phyloP scores from a whole-genome alignment of 1,140 invertebrate species.

The Oncopodura yosiiana region DNA sequence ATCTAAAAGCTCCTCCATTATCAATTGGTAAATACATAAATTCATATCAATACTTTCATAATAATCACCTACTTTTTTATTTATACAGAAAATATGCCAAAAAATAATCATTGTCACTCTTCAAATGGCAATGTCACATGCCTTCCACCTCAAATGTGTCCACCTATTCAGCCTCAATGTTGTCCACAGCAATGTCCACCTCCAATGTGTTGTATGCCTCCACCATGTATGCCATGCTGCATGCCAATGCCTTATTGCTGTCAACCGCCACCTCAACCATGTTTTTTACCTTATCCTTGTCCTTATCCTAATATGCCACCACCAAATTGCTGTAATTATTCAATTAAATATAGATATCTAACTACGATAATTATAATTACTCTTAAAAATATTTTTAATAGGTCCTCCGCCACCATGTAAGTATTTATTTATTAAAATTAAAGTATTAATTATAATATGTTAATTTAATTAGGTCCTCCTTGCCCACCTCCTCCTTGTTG shows the following conservation, averaged over 20 bases:
- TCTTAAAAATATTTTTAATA: too few relatives aligned
- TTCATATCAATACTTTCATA: too few relatives aligned
- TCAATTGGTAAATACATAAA: too few relatives aligned
- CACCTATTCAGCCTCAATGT: background rate
- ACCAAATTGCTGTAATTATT: background rate
- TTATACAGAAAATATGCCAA: too few relatives aligned
- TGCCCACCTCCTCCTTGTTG: slow-evolving; percentile 2
- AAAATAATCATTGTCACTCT: too few relatives aligned
- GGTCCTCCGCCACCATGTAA: slow-evolving; percentile 8
- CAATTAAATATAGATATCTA: background rate
- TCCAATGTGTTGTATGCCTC: background rate
- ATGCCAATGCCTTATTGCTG: background rate
- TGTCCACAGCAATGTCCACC: slow-evolving; percentile 4
- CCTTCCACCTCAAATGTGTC: slow-evolving; percentile 8
- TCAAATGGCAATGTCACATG: too few relatives aligned
- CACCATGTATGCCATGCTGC: background rate
- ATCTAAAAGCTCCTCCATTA: too few relatives aligned
- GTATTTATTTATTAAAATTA: too few relatives aligned
- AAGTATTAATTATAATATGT: too few relatives aligned
- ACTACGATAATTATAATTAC: too few relatives aligned
- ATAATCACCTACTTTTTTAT: too few relatives aligned
- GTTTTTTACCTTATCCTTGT: background rate
- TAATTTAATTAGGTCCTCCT: too few relatives aligned
- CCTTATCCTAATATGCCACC: background rate
- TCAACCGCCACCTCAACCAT: background rate